Conservation (phyloP, 2,113 vertebrate species). For the Gymnocephalus cernua region DNA sequence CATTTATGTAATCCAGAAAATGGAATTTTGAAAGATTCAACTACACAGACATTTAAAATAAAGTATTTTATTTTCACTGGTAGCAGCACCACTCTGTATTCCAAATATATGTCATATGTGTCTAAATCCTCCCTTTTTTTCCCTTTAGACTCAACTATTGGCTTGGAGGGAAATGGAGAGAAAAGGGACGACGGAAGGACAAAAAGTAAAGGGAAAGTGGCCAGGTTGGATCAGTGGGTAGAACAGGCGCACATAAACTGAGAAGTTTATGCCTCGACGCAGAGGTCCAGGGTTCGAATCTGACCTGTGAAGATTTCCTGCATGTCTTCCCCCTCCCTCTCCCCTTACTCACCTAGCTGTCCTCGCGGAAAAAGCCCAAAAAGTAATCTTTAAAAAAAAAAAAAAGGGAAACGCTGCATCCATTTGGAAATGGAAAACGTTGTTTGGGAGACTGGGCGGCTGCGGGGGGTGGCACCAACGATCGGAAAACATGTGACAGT, state of each 20-base stretch:
- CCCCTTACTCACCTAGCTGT: no score
- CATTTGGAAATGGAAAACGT: constrained; percentile 38
- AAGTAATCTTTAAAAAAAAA: no score
- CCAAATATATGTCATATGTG: not conserved
- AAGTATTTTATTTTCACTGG: not conserved
- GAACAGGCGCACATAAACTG: no score
- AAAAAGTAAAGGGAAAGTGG: no score
- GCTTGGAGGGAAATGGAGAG: not conserved
- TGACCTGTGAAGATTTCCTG: no score
- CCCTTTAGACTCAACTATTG: not conserved
- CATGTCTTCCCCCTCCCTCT: no score
- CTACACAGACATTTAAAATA: not conserved
- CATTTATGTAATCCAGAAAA: not conserved
- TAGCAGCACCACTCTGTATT: not conserved
- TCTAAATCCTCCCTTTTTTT: not conserved
- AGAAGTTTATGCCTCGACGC: no score
- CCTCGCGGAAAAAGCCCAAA: no score
- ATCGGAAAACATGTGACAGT: constrained; percentile 67
- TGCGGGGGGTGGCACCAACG: not conserved
- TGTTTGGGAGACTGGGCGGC: not conserved
- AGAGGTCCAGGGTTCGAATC: no score
- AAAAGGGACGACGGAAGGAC: not conserved
- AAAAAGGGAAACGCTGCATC: not conserved
- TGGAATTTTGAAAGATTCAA: not conserved
- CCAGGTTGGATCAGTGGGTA: no score